Evolutionary conservation across 2,113 vertebrate genomes (phyloP), one percentile per base, ranked within the genome.

Genomic region (Ptyas mucosa): DNA sequence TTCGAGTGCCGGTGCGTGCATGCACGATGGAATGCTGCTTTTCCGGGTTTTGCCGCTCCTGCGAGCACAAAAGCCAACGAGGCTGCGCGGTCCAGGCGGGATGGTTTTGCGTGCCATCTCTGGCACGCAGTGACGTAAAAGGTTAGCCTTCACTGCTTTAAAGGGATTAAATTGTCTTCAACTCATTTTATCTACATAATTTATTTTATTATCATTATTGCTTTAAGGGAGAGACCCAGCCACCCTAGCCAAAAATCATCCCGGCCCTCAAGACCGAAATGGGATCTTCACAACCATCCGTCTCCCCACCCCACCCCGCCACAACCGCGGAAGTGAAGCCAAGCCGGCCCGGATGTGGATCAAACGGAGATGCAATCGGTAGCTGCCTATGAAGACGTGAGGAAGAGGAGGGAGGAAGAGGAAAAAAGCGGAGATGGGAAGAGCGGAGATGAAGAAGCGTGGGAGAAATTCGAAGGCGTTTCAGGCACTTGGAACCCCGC

Each of bases 381-480:
- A 75, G 69, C 64, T 75, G 69, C 18, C 34, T 9, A 39, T 9
- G 7, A 39, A 34, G 34, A 39, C 6, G 7, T 21, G n/a, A 2
- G 34, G 69, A 90, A 89, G 24, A 39, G 1, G 15, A 46, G 55
- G 89, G n/a, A 55, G 26, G 46, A 3, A 11, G 51, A n/a, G 9
- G 43, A 93, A 34, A 18, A 91, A 90, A 24, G 8, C 90, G 8
- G 54, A 88, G 57, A 49, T 88, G 94, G 89, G 46, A 93, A 86
- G 88, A 93, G 94, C 93, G 75, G 96, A 93, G 95, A 87, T 96
- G 94, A 95, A 94, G 95, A 88, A 94, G 90, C 95, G 52, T 11
- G 52, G 95, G 15, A 0, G 49, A 95, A 89, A 92, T 93, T 21
- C 8, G 92, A 95, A 90, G 93, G 96, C 89, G 87, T 95, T 97